Evolutionary conservation across 2,888 invertebrate genomes (phyloP), one percentile per base, ranked within the genome.

Genomic region (Drosophila differens): DNA sequence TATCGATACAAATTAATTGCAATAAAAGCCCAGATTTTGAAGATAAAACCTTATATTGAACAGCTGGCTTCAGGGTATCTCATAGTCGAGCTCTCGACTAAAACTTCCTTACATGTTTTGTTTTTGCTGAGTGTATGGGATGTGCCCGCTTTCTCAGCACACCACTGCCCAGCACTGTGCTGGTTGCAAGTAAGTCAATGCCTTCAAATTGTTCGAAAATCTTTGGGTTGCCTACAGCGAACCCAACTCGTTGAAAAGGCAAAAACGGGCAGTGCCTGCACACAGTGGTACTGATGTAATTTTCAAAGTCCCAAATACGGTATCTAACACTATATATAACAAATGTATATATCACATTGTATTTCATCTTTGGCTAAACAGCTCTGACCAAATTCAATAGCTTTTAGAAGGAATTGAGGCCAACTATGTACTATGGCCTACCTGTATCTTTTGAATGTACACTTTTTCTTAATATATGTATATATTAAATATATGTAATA

Each of bases 131-230:
- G 54, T 35, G 54, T 73, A 78, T 70, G 70, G 60, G 25, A 22
- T 52, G 55, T 32, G 55, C 7, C 51, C 35, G 12, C 33, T 44
- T n/a, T 22, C 22, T 54, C 32, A 32, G 12, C 53, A 25, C 16
- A 25, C 25, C 47, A 25, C 7, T 47, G 55, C 19, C 37, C 37
- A 28, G 37, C 19, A 57, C 9, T 35, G 35, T 41, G 57, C 64
- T 47, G 58, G 33, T 54, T 57, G 53, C 64, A 49, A 79, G 70
- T 72, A 66, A 73, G 55, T 37, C 25, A 55, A 55, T 37, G 55
- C 55, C 37, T 55, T 25, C 37, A 22, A 55, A 73, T 66, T 78
- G 77, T 73, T 77, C 64, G 75, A 83, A 83, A 80, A 73, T 78
- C 74, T 72, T 71, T 65, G 35, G 49, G 41, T 30, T 47, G 32